Evolutionary conservation across 2,888 invertebrate genomes (phyloP), one percentile per base, ranked within the genome.

Genomic region (Microchrysa polita): DNA sequence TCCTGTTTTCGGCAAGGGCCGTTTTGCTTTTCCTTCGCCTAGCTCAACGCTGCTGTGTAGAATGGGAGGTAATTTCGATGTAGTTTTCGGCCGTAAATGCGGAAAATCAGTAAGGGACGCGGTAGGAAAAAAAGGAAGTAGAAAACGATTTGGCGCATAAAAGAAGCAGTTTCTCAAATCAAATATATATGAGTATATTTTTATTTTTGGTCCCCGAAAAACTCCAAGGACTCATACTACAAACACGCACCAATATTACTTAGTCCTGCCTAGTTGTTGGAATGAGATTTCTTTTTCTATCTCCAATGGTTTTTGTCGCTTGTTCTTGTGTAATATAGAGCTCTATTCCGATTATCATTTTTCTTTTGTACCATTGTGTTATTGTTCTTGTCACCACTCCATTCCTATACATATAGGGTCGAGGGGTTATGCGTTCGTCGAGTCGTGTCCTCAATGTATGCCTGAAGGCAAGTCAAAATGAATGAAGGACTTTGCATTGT

Each of bases 331-430:
- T 48, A 65, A 44, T 65, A 23, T 44, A 48, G n/a, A n/a, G 48
- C 65, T 65, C 18, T 42, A 65, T 65, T 65, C 18, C 48, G 65
- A 65, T 65, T 65, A 65, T 65, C 44, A 48, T 65, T 65, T 44
- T 65, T 65, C 48, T 65, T 65, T 44, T 65, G 14, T 60, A 10
- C 27, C 34, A 27, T 23, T 12, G 27, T 12, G 27, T 60, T 14
- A n/a, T 27, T 34, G 34, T 27, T 34, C 9, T 60, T 34, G 60
- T 55, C 55, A 20, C 16, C 52, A 52, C 16, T 2, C 57, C 27
- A 34, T 34, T 34, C 7, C 7, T 34, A 34, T 48, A 12, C 42
- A 42, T 42, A 12, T 42, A 7, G 48, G 12, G 48, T 4, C 10
- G 4, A 7, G 27, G 27, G 27, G 27, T 34, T 34, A 34, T 34